Percentiles rank a stretch among this genome's conserved stretches.
These are phyloP conservation scores for Acipenser ruthenus DNA, from an alignment of 2,797 vertebrate genomes.

Conservation along the genomic window DNA sequence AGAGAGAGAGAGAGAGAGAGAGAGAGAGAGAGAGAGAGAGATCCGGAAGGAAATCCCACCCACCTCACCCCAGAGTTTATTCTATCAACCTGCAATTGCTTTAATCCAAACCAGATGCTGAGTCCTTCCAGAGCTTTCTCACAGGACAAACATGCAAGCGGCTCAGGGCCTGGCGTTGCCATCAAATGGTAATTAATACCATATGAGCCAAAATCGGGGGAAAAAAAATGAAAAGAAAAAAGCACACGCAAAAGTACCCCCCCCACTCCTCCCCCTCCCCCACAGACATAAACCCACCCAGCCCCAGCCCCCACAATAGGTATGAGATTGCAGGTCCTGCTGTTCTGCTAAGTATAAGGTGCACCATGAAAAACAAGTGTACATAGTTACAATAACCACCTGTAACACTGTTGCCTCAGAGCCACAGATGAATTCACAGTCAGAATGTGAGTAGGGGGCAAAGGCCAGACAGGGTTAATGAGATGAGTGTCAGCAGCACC, in stretches of 20 bases:
- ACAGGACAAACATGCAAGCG: slow-evolving; percentile 63
- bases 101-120: slow-evolving; percentile 84
- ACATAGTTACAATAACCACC: slow-evolving; percentile 51
- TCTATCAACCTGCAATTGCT: slow-evolving; percentile 89
- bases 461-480: slow-evolving; percentile 38
- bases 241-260: slow-evolving; percentile 43
- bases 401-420: slow-evolving; percentile 36
- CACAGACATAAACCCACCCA: slow-evolving; percentile 16
- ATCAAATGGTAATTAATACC: slow-evolving; percentile 81
- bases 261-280: slow-evolving; percentile 18
- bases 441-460: slow-evolving; percentile 28
- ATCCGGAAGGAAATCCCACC: slow-evolving; percentile 92
- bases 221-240: slow-evolving; percentile 27
- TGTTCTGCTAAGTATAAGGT: slow-evolving; percentile 77
- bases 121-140: slow-evolving; percentile 67
- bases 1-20: slow-evolving; percentile 38
- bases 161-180: slow-evolving; percentile 67
- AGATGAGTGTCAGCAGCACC: slow-evolving; percentile 24
- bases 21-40: slow-evolving; percentile 33
- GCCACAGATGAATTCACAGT: slow-evolving; percentile 4
- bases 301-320: slow-evolving; percentile 55
- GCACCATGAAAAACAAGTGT: slow-evolving; percentile 83
- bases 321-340: slow-evolving; percentile 59
- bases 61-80: slow-evolving; percentile 74
- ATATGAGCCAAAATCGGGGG: slow-evolving; percentile 62